phyloP scores from a whole-genome alignment of 2,888 invertebrate species.

The Chaitophorus viminalis region DNA sequence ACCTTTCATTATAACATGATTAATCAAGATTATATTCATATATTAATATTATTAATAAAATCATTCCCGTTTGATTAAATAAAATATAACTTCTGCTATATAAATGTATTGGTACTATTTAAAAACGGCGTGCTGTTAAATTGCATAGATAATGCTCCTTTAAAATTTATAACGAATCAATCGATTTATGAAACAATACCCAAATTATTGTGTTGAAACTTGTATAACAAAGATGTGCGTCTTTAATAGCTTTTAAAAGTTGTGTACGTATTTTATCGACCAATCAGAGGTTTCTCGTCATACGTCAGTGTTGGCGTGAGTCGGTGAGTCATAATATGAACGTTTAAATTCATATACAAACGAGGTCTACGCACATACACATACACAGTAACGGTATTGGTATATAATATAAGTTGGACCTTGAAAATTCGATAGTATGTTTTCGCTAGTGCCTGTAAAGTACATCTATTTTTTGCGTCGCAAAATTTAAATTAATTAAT shows the following conservation, averaged over 20 bases:
- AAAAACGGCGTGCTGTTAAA: slow-evolving; percentile 1
- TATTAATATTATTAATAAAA: background rate
- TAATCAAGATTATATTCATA: background rate
- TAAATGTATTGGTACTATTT: background rate
- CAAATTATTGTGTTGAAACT: background rate
- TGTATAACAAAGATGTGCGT: background rate
- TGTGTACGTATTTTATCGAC: slow-evolving; percentile 39
- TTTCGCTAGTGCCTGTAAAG: slow-evolving; percentile 27
- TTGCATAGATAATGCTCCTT: slow-evolving; percentile 24
- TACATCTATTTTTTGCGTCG: slow-evolving; percentile 10
- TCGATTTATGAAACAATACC: background rate
- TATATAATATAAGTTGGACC: slow-evolving; percentile 34
- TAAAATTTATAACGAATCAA: background rate
- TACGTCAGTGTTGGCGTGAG: slow-evolving; percentile 46
- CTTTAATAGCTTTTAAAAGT: slow-evolving; percentile 9
- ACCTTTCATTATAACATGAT: background rate
- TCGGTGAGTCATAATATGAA: slow-evolving; percentile 51
- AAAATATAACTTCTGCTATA: background rate
- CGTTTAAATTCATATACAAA: slow-evolving; percentile 26
- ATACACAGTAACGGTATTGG: background rate
- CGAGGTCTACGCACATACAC: slow-evolving; percentile 13
- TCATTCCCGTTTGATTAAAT: background rate
- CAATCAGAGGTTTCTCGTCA: slow-evolving; percentile 44
- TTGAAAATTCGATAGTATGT: slow-evolving; percentile 52
- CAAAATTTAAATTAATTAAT: slow-evolving; percentile 2